Conservation (phyloP, 2,888 invertebrate species). For the Allophyes oxyacanthae region DNA sequence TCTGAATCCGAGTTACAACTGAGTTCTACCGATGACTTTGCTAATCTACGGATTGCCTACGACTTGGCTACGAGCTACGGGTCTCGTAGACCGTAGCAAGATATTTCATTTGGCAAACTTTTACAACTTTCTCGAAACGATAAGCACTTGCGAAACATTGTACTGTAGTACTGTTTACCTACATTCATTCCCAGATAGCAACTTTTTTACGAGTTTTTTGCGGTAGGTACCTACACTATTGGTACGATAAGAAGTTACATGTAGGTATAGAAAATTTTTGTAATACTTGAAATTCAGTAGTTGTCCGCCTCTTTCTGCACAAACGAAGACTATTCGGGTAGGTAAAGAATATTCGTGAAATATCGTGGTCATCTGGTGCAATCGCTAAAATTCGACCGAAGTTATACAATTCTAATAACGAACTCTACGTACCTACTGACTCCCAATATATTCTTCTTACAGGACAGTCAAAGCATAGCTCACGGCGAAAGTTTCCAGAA, state of each 20-base stretch:
- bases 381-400: too few species aligned
- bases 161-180: constrained; percentile 17
- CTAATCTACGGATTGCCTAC: constrained; percentile 6
- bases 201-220: constrained; percentile 11
- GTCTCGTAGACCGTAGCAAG: constrained; percentile 5
- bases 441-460: constrained; percentile 35
- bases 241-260: neutral
- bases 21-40: neutral
- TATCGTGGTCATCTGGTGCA: too few species aligned
- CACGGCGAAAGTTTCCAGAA: constrained; percentile 95
- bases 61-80: constrained; percentile 1
- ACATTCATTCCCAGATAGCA: constrained; percentile 14
- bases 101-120: constrained; percentile 30
- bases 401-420: too few species aligned
- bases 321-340: constrained; percentile 1
- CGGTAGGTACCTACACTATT: constrained; percentile 3
- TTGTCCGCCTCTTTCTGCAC: neutral
- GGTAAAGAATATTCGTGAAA: too few species aligned
- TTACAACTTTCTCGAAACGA: constrained; percentile 35
- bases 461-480: constrained; percentile 90
- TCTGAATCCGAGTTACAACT: too few species aligned
- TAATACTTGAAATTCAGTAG: too few species aligned
- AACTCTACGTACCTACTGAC: neutral
- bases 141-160: constrained; percentile 39
- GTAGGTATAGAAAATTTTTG: too few species aligned